Percentiles rank a stretch among this genome's conserved stretches.
Conservation (phyloP, 2,797 vertebrate genomes). For the Morus bassanus region DNA sequence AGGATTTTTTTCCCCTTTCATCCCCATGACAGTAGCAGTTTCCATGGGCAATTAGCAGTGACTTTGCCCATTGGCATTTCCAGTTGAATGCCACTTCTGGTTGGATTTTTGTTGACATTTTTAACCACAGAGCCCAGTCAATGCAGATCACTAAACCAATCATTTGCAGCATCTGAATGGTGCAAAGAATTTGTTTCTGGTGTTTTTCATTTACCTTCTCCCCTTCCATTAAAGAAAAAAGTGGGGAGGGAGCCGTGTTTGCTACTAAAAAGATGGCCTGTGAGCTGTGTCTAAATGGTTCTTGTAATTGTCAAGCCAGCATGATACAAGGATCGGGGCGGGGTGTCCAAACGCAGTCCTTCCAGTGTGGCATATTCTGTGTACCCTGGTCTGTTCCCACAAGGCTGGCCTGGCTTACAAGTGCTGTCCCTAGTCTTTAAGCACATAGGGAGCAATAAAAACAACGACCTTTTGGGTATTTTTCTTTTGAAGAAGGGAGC, state of each 20-base stretch:
- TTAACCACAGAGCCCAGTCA: slow-evolving; percentile 67
- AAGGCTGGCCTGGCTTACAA: slow-evolving; percentile 72
- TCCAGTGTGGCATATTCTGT: slow-evolving; percentile 16
- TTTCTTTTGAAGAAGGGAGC: slow-evolving; percentile 89
- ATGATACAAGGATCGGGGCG: slow-evolving; percentile 15
- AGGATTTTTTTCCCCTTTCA: slow-evolving; percentile 61
- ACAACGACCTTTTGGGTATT: slow-evolving; percentile 71
- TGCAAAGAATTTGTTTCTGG: slow-evolving; percentile 55
- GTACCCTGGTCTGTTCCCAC: slow-evolving; percentile 57
- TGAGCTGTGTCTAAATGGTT: slow-evolving; percentile 28
- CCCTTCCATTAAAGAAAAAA: slow-evolving; percentile 39
- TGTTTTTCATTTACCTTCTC: slow-evolving; percentile 37
- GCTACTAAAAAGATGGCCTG: not conserved
- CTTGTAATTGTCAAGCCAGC: slow-evolving; percentile 69
- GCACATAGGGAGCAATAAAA: slow-evolving; percentile 58
- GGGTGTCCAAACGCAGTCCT: slow-evolving; percentile 15
- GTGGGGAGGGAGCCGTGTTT: slow-evolving; percentile 15
- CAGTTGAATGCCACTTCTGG: slow-evolving; percentile 16
- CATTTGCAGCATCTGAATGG: slow-evolving; percentile 68
- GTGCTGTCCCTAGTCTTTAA: slow-evolving; percentile 69
- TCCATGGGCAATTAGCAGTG: not conserved
- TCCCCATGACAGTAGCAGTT: not conserved
- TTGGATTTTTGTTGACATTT: not conserved
- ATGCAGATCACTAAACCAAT: slow-evolving; percentile 69
- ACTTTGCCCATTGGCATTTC: not conserved